These are phyloP conservation scores for Lophius americanus DNA, from an alignment of 2,797 vertebrate genomes.

Conservation along the genomic window DNA sequence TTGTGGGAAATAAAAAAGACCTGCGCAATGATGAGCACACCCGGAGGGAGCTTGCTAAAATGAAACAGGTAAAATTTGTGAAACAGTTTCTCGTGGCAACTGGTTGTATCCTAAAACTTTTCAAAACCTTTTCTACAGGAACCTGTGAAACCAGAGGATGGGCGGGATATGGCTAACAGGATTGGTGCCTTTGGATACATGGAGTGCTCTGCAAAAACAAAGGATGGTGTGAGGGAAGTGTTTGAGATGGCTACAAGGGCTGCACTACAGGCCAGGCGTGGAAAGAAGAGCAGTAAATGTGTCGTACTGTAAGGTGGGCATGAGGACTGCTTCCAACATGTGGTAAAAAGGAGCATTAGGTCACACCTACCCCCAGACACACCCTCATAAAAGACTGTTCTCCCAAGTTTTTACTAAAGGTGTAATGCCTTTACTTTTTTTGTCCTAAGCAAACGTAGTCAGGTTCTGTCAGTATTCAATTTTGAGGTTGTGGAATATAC, in stretches of 20 bases:
- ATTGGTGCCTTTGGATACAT: constrained; percentile 98
- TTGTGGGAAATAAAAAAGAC: constrained; percentile 99
- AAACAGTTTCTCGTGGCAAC: neutral
- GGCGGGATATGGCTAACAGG: constrained; percentile 96
- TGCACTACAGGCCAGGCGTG: constrained; percentile 95
- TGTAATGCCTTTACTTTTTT: constrained; percentile 81
- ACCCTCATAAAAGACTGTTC: constrained; percentile 80
- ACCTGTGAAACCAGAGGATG: constrained; percentile 96
- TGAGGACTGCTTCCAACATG: constrained; percentile 71
- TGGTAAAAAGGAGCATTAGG: constrained; percentile 61
- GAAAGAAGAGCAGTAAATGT: constrained; percentile 95
- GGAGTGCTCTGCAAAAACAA: constrained; percentile 99
- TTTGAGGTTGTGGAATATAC: constrained; percentile 77
- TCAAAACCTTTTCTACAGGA: constrained; percentile 78
- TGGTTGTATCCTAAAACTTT: neutral
- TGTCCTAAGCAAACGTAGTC: constrained; percentile 79
- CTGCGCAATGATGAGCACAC: constrained; percentile 98
- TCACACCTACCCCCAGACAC: constrained; percentile 67
- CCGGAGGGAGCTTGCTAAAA: constrained; percentile 95
- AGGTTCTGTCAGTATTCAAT: constrained; percentile 93
- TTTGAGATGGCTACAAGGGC: constrained; percentile 99
- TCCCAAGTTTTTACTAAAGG: constrained; percentile 79
- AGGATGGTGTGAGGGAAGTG: constrained; percentile 98
- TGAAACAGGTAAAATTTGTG: constrained; percentile 90
- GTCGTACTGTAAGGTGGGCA: constrained; percentile 89